A percentile compares a stretch with the other conserved stretches of the same genome.
These are phyloP conservation scores for Uropsilus gracilis DNA, from an alignment of 2,113 vertebrate species.

Conservation along the genomic window DNA sequence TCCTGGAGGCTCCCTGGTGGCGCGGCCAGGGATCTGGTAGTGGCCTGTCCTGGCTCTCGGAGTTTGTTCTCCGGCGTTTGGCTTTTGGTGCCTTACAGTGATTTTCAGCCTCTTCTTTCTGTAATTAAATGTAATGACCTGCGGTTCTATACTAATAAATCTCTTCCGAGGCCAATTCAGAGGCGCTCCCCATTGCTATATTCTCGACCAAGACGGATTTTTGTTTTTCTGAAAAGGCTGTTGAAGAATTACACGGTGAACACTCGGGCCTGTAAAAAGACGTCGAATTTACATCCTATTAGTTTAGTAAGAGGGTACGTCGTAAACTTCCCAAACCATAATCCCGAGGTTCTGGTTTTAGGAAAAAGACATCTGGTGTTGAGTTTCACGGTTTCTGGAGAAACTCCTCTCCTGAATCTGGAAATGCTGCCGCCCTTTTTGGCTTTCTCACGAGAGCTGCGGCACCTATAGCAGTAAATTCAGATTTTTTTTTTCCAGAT, in stretches of 20 bases:
- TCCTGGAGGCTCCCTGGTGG: fast-evolving
- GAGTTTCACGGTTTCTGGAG: background rate
- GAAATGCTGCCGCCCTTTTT: background rate
- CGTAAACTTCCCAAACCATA: background rate
- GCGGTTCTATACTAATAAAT: background rate
- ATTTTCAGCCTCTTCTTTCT: background rate
- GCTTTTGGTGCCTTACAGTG: background rate
- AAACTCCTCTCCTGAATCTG: background rate
- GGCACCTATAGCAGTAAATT: background rate
- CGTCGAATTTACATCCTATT: background rate
- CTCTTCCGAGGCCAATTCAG: background rate
- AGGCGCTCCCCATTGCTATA: background rate
- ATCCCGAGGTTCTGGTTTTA: background rate
- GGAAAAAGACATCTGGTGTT: background rate
- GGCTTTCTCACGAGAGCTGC: background rate
- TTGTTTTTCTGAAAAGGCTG: background rate
- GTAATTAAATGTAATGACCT: background rate
- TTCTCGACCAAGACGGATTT: background rate
- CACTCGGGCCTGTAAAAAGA: background rate
- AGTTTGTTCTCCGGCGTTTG: background rate
- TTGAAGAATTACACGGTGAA: background rate
- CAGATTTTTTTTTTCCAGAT: background rate
- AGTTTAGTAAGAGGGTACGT: background rate
- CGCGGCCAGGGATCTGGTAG: background rate
- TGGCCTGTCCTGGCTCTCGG: background rate